Conservation (phyloP, 2,113 vertebrate species). For the Nyctibius bracteatus region DNA sequence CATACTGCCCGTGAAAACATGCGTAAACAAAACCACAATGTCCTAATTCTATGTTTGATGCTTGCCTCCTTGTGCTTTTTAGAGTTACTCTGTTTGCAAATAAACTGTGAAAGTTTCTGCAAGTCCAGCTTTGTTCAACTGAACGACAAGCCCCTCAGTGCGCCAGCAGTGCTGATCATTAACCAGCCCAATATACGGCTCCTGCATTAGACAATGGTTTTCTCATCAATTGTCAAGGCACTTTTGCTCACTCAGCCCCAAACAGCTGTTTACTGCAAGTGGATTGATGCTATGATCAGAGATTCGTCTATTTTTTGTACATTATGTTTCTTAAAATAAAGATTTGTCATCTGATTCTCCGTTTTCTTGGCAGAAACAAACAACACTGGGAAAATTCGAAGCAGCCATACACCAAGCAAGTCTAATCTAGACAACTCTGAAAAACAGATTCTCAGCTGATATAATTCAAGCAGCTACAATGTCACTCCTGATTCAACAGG, state of each 20-base stretch:
- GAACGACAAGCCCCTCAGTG: accelerated
- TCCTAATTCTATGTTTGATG: background rate
- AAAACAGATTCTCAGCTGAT: background rate
- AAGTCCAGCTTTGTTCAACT: background rate
- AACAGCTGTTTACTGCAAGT: background rate
- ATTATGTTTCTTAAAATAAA: background rate
- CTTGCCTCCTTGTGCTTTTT: background rate
- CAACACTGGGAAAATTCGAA: background rate
- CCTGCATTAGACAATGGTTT: background rate
- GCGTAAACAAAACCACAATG: background rate
- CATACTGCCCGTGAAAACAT: background rate
- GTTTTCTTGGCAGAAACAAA: background rate
- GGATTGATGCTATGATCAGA: background rate
- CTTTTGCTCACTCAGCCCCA: background rate
- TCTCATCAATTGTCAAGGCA: background rate
- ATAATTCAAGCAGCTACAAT: background rate
- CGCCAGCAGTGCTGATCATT: background rate
- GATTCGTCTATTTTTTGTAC: background rate
- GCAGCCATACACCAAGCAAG: background rate
- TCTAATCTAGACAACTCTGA: background rate
- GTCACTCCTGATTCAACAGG: background rate
- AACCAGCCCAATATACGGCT: background rate
- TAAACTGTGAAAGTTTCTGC: background rate
- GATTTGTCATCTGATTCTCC: background rate
- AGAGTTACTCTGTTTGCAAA: background rate